Base-by-base conservation (phyloP, 2,113 vertebrate genomes). In the Elephas maximus region DNA sequence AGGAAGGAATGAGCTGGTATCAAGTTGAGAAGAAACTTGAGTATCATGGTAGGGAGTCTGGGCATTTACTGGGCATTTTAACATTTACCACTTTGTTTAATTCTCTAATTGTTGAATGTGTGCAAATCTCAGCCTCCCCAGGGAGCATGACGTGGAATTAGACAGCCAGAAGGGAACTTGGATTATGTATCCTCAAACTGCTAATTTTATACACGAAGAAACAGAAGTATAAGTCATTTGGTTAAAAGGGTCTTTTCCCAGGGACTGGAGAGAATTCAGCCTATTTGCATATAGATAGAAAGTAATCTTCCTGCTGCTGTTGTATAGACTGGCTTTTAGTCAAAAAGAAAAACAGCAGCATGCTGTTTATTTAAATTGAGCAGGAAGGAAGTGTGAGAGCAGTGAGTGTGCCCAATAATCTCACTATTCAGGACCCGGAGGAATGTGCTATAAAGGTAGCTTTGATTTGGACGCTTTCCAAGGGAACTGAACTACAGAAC, bases 261-360 rank as follows among this genome's bases (percentile, higher is more conserved):
- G 74, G 76, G 74, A 65, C 23, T 30, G 60, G 86, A 53, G 69
- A 77, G 33, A 86, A 94, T 63, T 87, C 63, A 87, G 74, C 20
- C 28, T 26, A 90, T 97, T 96, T 97, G 94, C 96, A 97, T 96
- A 96, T 84, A 97, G 94, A 95, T 81, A 78, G 95, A 91, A 94
- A 97, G 71, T 88, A 90, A 80, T 90, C 87, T 89, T 91, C 82
- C 83, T 74, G 79, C 83, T 62, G 62, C 60, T 65, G 86, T 69
- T 92, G 82, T 91, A 71, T 48, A 51, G 82, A 69, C 88, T 87
- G 96, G 86, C 91, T 95, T 21, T 91, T 26, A 67, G 82, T 94
- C 94, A 96, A 96, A 87, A 96, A 97, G 96, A 91, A 97, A 96
- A 96, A 90, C 86, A 93, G 94, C 44, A 37, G 84, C 80, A 67